Base-by-base conservation (phyloP, 1,140 invertebrate genomes). In the Bombus affinis region DNA sequence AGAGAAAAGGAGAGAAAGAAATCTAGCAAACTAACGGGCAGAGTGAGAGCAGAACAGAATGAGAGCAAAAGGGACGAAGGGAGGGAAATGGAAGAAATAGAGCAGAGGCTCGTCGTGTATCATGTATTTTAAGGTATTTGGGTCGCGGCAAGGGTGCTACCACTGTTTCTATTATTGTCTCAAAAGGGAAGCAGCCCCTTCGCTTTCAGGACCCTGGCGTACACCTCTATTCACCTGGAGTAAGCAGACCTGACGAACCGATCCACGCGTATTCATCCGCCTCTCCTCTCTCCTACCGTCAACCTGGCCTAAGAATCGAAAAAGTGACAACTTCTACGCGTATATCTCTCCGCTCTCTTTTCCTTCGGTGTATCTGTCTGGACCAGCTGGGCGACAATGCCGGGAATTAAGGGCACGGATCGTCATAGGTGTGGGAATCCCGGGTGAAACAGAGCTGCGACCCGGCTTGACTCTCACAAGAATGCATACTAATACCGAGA, bases 91-190 rank as follows among this genome's bases (percentile, higher is more conserved):
- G 73, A 53, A 74, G 77, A 83, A 71, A 79, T 75, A n/a, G 65
- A 84, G 78, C 72, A 71, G 81, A 91, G 91, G 91, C 89, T 91
- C 77, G 89, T 57, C 91, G 91, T 92, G 89, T 94, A 94, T 94
- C 93, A 92, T 92, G 93, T 92, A 93, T 90, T 92, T 92, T 90
- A 84, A 91, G 92, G 91, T 91, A 92, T 93, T 92, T 92, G 86
- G 90, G 76, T 76, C 88, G 85, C 81, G 83, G 44, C 81, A 87
- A 85, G 89, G 86, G 83, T 87, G 89, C 86, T 90, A 68, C 85
- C 86, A 94, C 93, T 94, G 94, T 94, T 94, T 94, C 94, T 94
- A 94, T 94, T 94, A 94, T 94, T 94, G 93, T 94, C 93, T 94
- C 94, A 92, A 84, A 91, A 81, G 91, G 92, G 93, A 88, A 44